A percentile compares a stretch with the other conserved stretches of the same genome.
These are phyloP conservation scores for Nephrotoma flavescens DNA, from an alignment of 2,888 invertebrate genomes.

Conservation along the genomic window DNA sequence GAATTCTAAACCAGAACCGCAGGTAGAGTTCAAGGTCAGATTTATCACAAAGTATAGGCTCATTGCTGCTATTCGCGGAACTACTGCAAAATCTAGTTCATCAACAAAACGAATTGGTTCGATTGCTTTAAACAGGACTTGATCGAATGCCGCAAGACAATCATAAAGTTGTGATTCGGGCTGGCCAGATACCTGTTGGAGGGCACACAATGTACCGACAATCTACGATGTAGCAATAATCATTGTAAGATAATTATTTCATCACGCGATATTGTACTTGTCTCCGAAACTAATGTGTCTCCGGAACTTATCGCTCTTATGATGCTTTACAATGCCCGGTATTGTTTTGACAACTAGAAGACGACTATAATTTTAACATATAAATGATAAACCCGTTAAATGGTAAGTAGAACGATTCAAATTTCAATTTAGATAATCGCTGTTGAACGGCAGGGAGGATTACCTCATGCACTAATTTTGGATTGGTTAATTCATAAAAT, in stretches of 20 bases:
- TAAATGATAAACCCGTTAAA: background rate
- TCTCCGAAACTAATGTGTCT: no score
- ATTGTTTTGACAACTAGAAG: background rate
- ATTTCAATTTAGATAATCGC: background rate
- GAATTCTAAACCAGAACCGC: background rate
- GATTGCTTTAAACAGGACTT: conserved; percentile 15
- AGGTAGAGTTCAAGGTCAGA: no score
- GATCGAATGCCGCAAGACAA: conserved; percentile 15
- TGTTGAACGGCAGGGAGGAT: no score
- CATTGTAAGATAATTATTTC: background rate
- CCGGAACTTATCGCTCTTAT: no score
- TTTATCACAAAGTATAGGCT: no score
- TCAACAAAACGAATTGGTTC: conserved; percentile 1
- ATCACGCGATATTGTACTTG: no score
- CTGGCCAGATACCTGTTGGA: conserved; percentile 7
- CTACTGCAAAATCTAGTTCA: background rate
- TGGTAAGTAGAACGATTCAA: background rate
- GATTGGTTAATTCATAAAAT: no score
- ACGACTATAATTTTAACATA: background rate
- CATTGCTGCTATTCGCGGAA: background rate
- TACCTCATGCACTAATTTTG: no score
- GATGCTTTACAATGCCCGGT: background rate
- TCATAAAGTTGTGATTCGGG: conserved; percentile 5
- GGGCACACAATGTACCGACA: background rate
- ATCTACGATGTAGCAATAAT: background rate